Evolutionary conservation across 2,888 invertebrate species (phyloP), one percentile per base, ranked within the genome.

Genomic region (Agrochola lota): DNA sequence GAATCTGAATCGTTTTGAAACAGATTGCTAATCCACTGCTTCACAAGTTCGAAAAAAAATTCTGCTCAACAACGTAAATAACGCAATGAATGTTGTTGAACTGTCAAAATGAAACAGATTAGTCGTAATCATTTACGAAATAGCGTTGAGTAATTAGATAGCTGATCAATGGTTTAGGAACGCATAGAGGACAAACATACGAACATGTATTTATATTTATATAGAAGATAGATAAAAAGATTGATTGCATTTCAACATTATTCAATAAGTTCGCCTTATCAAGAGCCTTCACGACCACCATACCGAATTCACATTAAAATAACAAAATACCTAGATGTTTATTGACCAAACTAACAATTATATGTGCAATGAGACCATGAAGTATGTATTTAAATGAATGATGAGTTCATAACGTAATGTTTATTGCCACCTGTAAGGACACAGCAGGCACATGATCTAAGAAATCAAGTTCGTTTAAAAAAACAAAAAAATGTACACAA

Each of bases 201-300:
- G 17, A 49, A 49, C 49, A 49, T 49, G 1, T 43, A 11, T 11
- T 43, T 43, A 43, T 43, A 43, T 7, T 6, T 40, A 40, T 40
- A 40, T 40, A 40, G 40, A 7, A 40, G 40, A 40, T 40, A 40
- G 7, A 40, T 40, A 40, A 40, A 40, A 7, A 20, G 49, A 20
- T 64, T 67, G 26, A 71, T 71, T 43, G 49, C 40, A 57, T 78
- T 84, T 73, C 7, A 83, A 85, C 78, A 84, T 84, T 71, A 63
- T 74, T 79, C 84, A 87, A 87, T 89, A 87, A 89, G 87, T 87
- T 87, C 87, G 88, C 30, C 78, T 85, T 83, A 84, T 83, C 78
- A 84, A 86, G 78, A 90, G 85, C 92, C 91, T 92, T 92, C 89
- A 81, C 74, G 76, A 88, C 89, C 88, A 87, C 88, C 87, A 88